These are phyloP conservation scores for Anoplophora glabripennis DNA, from an alignment of 1,140 invertebrate species.

Conservation along the genomic window DNA sequence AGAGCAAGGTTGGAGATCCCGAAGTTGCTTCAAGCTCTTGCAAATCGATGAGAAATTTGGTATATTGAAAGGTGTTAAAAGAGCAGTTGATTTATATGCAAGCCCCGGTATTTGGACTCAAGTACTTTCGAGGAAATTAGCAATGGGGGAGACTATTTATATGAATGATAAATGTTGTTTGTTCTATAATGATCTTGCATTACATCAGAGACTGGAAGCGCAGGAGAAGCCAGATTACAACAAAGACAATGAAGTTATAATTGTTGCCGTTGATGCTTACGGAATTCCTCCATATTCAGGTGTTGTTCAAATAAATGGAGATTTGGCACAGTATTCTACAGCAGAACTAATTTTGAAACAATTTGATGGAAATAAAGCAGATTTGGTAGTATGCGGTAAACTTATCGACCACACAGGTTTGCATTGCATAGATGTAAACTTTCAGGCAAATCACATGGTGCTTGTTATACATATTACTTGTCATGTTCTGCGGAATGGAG, in stretches of 20 bases:
- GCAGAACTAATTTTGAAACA: constrained; percentile 87
- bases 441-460: constrained; percentile 91
- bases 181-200: constrained; percentile 25
- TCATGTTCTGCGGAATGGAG: constrained; percentile 80
- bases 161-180: constrained; percentile 46
- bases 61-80: constrained; percentile 89
- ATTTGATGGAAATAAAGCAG: constrained; percentile 88
- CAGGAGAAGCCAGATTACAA: constrained; percentile 12
- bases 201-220: background rate
- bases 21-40: constrained; percentile 96
- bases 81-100: constrained; percentile 96
- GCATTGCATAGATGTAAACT: constrained; percentile 97
- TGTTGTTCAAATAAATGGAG: constrained; percentile 93
- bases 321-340: constrained; percentile 93
- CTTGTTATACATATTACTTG: constrained; percentile 96
- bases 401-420: constrained; percentile 98
- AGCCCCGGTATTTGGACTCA: constrained; percentile 99
- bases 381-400: constrained; percentile 97
- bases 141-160: constrained; percentile 42
- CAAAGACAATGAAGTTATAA: constrained; percentile 69
- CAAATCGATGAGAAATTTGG: constrained; percentile 96
- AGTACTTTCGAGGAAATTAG: constrained; percentile 81
- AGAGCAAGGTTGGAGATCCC: constrained; percentile 96
- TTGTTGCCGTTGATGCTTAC: constrained; percentile 97
- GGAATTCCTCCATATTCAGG: constrained; percentile 97